Base-by-base conservation (phyloP, 2,113 vertebrate genomes). In the Bos javanicus region DNA sequence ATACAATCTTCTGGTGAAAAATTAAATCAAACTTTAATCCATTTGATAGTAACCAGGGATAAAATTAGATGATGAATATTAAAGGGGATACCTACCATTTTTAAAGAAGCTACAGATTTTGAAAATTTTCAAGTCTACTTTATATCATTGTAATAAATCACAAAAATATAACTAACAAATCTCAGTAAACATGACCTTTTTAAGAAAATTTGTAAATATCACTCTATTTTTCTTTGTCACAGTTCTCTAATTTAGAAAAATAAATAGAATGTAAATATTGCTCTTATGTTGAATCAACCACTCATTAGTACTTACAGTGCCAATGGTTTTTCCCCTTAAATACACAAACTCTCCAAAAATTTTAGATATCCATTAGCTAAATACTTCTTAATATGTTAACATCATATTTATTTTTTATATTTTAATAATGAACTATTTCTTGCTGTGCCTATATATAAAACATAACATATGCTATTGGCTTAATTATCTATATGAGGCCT, bases 221-320 rank as follows among this genome's bases (percentile, higher is more conserved):
- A 96, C 64, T 96, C 54, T 86, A 94, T 95, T 97, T 97, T 96
- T 98, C 96, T 97, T 60, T 97, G 95, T 91, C 91, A 87, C 4
- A 57, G 19, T n/a, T 87, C n/a, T 95, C 74, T 92, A 95, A 92
- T 96, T 97, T 93, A 96, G 76, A 91, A 88, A 86, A 48, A 94
- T 74, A 96, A 95, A 97, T 84, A 85, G 71, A 90, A 91, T 48
- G 59, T 39, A 85, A 54, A 67, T 94, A 46, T 91, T 92, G n/a
- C 1, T 50, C 16, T 76, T 8, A 2, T 87, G 30, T 85, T 95
- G 59, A 83, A n/a, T 78, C 52, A 78, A 33, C 48, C 85, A 83
- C n/a, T 74, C 60, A 87, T 87, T 46, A 56, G 3, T 85, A n/a
- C 74, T 87, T 89, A 39, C 64, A 67, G 12, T 82, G 1, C 26